Conservation (phyloP, 2,797 vertebrate species). For the Acridotheres tristis region DNA sequence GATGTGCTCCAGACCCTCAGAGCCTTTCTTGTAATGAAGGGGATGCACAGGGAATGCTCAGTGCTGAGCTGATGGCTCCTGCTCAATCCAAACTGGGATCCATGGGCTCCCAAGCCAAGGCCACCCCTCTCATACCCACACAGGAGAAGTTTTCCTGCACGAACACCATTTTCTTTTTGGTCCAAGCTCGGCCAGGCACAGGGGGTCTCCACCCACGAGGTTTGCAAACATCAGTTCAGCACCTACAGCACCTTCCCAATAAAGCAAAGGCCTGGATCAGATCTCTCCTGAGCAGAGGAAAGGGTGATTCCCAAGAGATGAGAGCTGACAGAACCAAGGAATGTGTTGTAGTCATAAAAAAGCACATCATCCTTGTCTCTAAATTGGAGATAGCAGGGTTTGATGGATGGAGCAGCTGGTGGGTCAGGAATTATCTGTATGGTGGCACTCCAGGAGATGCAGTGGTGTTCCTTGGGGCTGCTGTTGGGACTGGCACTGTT, state of each 20-base stretch:
- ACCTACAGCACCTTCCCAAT: background rate
- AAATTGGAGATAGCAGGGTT: background rate
- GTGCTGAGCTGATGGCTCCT: background rate
- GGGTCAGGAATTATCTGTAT: background rate
- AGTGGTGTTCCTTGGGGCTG: background rate
- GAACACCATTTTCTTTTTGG: background rate
- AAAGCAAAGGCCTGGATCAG: background rate
- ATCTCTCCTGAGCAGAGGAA: background rate
- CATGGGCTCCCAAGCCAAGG: background rate
- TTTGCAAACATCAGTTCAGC: background rate
- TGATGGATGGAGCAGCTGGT: background rate
- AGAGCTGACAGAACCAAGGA: background rate
- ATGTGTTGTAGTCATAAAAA: accelerated
- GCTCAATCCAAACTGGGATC: background rate
- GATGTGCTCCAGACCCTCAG: accelerated
- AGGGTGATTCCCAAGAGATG: background rate
- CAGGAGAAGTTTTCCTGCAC: background rate
- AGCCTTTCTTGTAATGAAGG: background rate
- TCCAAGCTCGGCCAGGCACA: background rate
- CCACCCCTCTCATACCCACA: accelerated
- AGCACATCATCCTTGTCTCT: background rate
- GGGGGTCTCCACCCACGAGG: accelerated
- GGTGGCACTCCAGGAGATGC: background rate
- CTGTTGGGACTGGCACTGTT: background rate
- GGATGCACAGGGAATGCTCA: background rate